phyloP scores from a whole-genome alignment of 2,113 vertebrate species.

The Zosterops japonicus region DNA sequence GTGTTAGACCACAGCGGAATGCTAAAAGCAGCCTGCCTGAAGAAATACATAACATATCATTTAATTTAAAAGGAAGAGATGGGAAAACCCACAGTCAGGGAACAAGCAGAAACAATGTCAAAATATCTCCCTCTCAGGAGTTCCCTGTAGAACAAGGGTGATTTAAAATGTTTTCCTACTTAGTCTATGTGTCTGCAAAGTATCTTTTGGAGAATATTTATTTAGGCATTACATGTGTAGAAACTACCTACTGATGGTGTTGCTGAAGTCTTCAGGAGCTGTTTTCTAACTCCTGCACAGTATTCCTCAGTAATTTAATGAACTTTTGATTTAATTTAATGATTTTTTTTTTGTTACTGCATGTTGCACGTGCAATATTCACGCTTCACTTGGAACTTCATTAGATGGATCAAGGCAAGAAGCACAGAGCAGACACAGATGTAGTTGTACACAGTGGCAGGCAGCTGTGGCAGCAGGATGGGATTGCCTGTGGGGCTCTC shows the following conservation, averaged over 20 bases:
- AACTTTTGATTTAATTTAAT: not conserved
- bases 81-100: not conserved
- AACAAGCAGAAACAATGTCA: not conserved
- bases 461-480: not conserved
- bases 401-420: not conserved
- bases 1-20: not conserved
- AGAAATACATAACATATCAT: not conserved
- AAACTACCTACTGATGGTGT: not conserved
- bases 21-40: slow-evolving; percentile 18
- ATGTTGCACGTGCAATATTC: not conserved
- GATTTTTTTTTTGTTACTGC: not conserved
- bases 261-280: not conserved
- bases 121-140: not conserved
- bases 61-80: slow-evolving; percentile 13
- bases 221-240: not conserved
- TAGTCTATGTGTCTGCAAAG: not conserved
- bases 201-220: not conserved
- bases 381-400: not conserved
- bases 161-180: slow-evolving; percentile 8
- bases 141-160: not conserved
- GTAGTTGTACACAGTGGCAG: not conserved
- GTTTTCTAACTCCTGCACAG: not conserved
- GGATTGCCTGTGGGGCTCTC: not conserved
- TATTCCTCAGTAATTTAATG: not conserved
- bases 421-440: not conserved